Conservation (phyloP, 2,113 vertebrate species). For the Chloropsis cyanopogon region DNA sequence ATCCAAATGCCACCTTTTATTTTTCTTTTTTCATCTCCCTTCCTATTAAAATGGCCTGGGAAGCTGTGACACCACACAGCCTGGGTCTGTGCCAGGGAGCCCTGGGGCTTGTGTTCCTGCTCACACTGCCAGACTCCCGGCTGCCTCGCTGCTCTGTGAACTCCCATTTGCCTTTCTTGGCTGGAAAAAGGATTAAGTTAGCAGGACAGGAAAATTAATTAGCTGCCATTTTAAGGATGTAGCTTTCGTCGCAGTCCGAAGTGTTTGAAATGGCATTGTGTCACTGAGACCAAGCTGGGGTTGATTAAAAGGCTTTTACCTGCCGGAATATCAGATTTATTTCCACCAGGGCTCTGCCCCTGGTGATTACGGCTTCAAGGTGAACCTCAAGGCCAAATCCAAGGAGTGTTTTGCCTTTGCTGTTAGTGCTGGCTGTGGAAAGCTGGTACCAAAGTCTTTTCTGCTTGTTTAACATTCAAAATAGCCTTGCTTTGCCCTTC, state of each 20-base stretch:
- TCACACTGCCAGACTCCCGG: neutral
- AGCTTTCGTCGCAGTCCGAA: neutral
- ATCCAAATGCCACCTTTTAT: neutral
- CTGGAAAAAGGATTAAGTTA: slow-evolving; percentile 44
- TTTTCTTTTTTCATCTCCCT: neutral
- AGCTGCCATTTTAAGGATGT: slow-evolving; percentile 44
- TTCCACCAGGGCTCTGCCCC: neutral
- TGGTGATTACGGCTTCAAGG: neutral
- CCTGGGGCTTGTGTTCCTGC: slow-evolving; percentile 10
- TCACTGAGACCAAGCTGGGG: neutral
- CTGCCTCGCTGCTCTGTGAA: neutral
- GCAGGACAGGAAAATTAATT: slow-evolving; percentile 48
- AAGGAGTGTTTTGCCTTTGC: neutral
- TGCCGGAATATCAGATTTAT: neutral
- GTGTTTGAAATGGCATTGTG: neutral
- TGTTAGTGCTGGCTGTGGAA: neutral
- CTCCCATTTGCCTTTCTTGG: slow-evolving; percentile 44
- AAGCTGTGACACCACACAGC: neutral
- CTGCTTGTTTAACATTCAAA: neutral
- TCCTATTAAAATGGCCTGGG: neutral
- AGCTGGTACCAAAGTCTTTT: neutral
- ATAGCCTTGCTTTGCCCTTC: neutral
- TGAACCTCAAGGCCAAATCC: slow-evolving; percentile 17
- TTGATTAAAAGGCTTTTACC: neutral
- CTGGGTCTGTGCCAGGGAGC: neutral